These are phyloP conservation scores for Cydia fagiglandana DNA, from an alignment of 1,140 invertebrate species.

Conservation along the genomic window DNA sequence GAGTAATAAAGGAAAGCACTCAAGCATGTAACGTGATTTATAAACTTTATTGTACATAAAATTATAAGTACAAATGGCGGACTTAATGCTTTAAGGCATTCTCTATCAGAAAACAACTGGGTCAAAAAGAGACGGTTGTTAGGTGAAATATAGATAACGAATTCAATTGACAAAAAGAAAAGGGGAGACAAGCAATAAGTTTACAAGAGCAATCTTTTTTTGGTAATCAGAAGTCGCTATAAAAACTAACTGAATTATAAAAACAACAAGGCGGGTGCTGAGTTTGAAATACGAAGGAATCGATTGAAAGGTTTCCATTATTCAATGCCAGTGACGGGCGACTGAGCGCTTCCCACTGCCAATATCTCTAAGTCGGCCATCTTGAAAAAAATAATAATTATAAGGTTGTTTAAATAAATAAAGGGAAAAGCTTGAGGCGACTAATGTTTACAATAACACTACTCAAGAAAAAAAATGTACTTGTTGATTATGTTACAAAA, in stretches of 20 bases:
- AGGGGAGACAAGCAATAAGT: neutral
- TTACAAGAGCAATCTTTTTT: neutral
- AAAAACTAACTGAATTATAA: slow-evolving; percentile 14
- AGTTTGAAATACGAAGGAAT: slow-evolving; percentile 29
- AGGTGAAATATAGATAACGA: neutral
- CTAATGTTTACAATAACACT: neutral
- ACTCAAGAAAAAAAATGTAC: neutral
- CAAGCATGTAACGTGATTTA: too few relatives aligned
- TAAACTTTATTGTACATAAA: too few relatives aligned
- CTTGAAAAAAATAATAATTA: slow-evolving; percentile 22
- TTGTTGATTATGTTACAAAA: neutral
- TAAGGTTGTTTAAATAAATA: slow-evolving; percentile 14
- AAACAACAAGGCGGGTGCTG: neutral
- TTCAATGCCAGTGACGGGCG: slow-evolving; percentile 31
- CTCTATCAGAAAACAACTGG: too few relatives aligned
- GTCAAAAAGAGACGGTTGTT: too few relatives aligned
- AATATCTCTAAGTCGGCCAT: slow-evolving; percentile 31
- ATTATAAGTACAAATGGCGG: too few relatives aligned
- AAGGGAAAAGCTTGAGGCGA: neutral
- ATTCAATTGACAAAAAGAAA: neutral
- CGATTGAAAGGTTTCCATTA: slow-evolving; percentile 32
- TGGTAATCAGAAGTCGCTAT: neutral
- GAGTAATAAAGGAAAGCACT: too few relatives aligned
- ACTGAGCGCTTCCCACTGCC: slow-evolving; percentile 4
- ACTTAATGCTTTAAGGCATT: too few relatives aligned